Evolutionary conservation across 2,797 vertebrate species (phyloP).

Genomic region (Pelochelys cantorii): DNA sequence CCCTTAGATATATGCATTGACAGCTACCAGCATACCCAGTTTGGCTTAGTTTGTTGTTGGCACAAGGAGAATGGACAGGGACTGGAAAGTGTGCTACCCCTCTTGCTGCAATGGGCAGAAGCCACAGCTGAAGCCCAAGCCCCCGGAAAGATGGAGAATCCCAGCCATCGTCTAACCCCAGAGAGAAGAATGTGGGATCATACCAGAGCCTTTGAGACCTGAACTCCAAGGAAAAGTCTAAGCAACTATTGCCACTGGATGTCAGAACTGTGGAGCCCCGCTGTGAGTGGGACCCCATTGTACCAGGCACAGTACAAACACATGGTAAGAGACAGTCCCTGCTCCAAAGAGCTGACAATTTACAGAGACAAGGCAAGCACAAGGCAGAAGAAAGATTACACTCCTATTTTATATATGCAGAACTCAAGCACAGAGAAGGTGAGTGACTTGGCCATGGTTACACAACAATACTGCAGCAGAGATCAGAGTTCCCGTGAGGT

Average conservation of each 20-base stretch:
- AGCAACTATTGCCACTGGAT: not conserved
- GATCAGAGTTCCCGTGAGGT: conserved; percentile 37
- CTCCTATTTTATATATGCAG: not conserved
- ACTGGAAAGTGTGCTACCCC: not conserved
- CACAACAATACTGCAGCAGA: not conserved
- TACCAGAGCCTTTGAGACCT: not conserved
- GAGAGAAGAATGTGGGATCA: not conserved
- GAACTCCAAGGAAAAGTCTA: not conserved
- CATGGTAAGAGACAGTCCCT: not conserved
- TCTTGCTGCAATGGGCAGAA: conserved; percentile 20
- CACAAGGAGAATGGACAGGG: conserved; percentile 13
- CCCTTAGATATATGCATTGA: conserved; percentile 68
- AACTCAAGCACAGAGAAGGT: not conserved
- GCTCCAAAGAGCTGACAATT: not conserved
- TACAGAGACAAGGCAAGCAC: not conserved
- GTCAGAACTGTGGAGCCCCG: not conserved
- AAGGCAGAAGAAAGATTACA: not conserved
- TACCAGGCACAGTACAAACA: not conserved
- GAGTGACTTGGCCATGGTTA: not conserved
- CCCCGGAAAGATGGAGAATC: not conserved
- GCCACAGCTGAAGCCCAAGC: not conserved
- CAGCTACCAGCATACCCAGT: conserved; percentile 50
- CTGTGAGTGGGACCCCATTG: not conserved
- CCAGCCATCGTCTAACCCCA: not conserved
- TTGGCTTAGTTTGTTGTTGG: conserved; percentile 49